A percentile compares a stretch with the other conserved stretches of the same genome.
Conservation (phyloP, 2,888 invertebrate genomes). For the Halocaridina rubra region DNA sequence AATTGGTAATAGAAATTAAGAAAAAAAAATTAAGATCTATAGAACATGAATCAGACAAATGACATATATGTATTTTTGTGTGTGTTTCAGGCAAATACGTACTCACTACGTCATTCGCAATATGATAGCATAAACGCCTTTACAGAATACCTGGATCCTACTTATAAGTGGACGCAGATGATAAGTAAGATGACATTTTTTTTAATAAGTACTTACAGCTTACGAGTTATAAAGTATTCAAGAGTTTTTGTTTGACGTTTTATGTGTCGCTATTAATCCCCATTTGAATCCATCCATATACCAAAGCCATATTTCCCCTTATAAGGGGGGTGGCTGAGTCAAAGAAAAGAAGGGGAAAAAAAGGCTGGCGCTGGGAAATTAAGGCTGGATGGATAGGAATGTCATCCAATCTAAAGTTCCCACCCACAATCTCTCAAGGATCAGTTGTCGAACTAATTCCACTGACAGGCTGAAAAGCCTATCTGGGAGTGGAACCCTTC, state of each 20-base stretch:
- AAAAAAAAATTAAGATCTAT: background rate
- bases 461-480: no score
- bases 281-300: background rate
- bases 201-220: background rate
- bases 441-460: no score
- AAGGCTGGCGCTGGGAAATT: no score
- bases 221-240: background rate
- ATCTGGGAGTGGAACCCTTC: no score
- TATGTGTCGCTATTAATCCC: background rate
- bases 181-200: conserved; percentile 9
- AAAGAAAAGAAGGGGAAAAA: no score
- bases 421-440: no score
- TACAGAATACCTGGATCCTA: conserved; percentile 19
- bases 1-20: no score
- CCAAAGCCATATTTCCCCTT: no score
- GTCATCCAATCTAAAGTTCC: no score
- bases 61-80: background rate
- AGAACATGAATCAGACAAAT: background rate
- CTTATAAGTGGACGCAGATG: conserved; percentile 26
- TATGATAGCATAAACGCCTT: conserved; percentile 16
- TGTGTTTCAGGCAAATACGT: background rate
- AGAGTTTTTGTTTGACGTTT: background rate
- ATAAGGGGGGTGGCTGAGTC: no score
- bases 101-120: conserved; percentile 32
- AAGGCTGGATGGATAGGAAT: no score